Evolutionary conservation across 2,113 vertebrate species (phyloP), one percentile per base, ranked within the genome.

Genomic region (Phyllostomus hastatus): DNA sequence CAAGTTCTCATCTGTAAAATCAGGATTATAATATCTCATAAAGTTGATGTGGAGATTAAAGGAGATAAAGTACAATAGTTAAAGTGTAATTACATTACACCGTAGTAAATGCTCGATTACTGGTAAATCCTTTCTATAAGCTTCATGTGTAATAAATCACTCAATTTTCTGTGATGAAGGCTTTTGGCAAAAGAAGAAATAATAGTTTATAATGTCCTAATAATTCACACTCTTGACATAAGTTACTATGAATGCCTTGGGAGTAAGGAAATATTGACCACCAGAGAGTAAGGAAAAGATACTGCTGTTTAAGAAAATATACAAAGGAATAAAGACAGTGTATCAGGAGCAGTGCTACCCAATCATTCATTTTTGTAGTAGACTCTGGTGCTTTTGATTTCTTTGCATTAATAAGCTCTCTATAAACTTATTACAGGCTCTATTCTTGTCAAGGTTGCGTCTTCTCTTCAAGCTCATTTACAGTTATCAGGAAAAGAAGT

Each of bases 391-490:
- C 16, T 89, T 96, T 96, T 97, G 41, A 88, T 93, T 70, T 95
- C 54, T 67, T 67, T 85, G 88, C 54, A 79, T 96, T 95, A 97
- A 83, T 82, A 28, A 93, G 2, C 24, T 98, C 91, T 96, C 14
- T 88, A 96, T 96, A 33, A 91, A 95, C 95, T 95, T 95, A 46
- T 95, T 78, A 50, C 95, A 99, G 99, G 99, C 69, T 98, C 98
- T 48, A 98, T 99, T 97, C 99, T 96, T 61, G 97, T 99, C 94
- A 99, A 99, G 87, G 98, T 99, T 22, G 99, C 99, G 19, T 97
- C 98, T 38, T 99, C 99, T 50, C 97, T 99, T 95, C 98, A 97
- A 97, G 98, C 99, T 64, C 97, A 98, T 81, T 97, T 99, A 94
- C 97, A 98, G 81, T 97, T 99, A 66, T 98, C 98, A 83, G 99